phyloP scores from a whole-genome alignment of 2,888 invertebrate genomes.

The Thecocarcelia acutangulata region DNA sequence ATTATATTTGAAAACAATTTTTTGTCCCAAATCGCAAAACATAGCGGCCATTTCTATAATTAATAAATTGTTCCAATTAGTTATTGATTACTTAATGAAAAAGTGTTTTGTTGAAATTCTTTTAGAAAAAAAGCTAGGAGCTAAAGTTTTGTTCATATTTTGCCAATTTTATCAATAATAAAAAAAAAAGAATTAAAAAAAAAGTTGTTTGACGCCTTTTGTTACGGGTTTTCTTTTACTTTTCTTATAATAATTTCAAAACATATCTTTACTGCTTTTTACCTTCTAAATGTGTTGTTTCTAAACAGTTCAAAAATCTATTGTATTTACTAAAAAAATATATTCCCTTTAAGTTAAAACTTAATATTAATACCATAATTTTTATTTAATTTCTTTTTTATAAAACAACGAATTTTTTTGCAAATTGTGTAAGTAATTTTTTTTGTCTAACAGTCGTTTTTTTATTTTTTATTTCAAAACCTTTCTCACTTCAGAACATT shows the following conservation, averaged over 20 bases:
- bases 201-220: no score
- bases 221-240: no score
- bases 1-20: no score
- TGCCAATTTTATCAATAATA: no score
- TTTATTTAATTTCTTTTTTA: conserved; percentile 73
- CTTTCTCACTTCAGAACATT: conserved; percentile 30
- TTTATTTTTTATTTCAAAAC: conserved; percentile 6
- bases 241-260: not conserved
- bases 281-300: conserved; percentile 59
- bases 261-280: not conserved
- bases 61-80: no score
- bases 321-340: conserved; percentile 19
- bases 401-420: conserved; percentile 70
- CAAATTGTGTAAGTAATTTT: conserved; percentile 77
- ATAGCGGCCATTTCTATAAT: no score
- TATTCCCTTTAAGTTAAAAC: conserved; percentile 4
- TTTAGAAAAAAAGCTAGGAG: no score
- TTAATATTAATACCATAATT: conserved; percentile 71
- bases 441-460: conserved; percentile 44
- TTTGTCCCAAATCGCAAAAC: no score
- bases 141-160: no score
- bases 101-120: no score
- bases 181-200: no score
- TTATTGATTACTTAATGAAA: no score
- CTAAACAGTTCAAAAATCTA: not conserved